Conservation (phyloP, 2,113 vertebrate genomes). For the Rutilus rutilus region DNA sequence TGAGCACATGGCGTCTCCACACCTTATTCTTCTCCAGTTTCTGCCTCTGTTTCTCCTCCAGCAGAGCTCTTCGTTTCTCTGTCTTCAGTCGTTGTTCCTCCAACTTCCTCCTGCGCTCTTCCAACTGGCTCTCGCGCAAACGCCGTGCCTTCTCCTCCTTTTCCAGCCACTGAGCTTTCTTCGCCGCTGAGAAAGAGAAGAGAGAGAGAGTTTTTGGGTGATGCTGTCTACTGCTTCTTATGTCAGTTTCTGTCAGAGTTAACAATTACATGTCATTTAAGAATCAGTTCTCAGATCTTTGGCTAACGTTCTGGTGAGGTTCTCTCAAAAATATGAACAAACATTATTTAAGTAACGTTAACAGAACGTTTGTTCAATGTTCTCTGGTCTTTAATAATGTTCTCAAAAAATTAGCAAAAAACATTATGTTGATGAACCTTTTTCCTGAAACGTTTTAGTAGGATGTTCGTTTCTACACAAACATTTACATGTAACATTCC, state of each 20-base stretch:
- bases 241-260: neutral
- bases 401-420: no score
- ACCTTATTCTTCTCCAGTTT: slow-evolving; percentile 98
- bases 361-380: no score
- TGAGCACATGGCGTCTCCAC: slow-evolving; percentile 1
- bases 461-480: no score
- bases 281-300: neutral
- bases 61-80: slow-evolving; percentile 82
- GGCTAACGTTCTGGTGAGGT: no score
- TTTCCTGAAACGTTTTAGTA: no score
- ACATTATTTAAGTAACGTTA: no score
- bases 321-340: no score
- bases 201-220: neutral
- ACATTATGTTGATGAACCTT: no score
- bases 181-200: slow-evolving; percentile 77
- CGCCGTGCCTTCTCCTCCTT: slow-evolving; percentile 91
- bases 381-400: no score
- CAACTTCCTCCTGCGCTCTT: slow-evolving; percentile 86
- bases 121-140: slow-evolving; percentile 91
- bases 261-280: neutral
- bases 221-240: neutral
- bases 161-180: slow-evolving; percentile 94
- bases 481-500: no score
- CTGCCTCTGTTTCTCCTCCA: slow-evolving; percentile 92
- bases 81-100: slow-evolving; percentile 92